Base-by-base conservation (phyloP, 2,888 invertebrate species). In the Pediacus dermestoides region DNA sequence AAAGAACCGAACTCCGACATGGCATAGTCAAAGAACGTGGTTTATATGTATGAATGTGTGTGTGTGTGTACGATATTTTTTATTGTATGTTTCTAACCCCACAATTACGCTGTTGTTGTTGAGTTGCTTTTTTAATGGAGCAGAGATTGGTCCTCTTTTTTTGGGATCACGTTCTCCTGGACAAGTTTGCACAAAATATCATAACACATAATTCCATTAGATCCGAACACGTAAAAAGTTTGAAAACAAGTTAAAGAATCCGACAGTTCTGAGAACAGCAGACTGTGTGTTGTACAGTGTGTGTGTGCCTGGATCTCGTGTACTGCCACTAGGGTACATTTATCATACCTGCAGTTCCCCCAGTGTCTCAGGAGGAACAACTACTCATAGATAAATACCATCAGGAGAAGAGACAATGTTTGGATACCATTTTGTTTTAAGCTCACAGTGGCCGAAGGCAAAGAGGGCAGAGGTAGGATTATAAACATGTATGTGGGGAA, bases 351-450 rank as follows among this genome's bases (percentile, higher is more conserved):
- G 42, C 39, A 42, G 47, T 47, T 34, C 49, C n/a, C 50, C 55
- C 45, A 37, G 34, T 42, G 43, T 44, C 51, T 46, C 48, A 30
- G n/a, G 51, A 53, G 55, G 42, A 52, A 53, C 55, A 52, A 47
- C 52, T 53, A 52, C 53, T 58, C 55, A 53, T 55, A 55, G 53
- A 53, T 58, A 56, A 60, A 57, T 51, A 56, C 58, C 57, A 55
- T 52, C 55, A 47, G 44, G 55, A 55, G 55, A 53, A 51, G 54
- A 53, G 56, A 56, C 56, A 28, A 28, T 28, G 28, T 11, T 28
- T 28, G 4, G 4, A 14, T 28, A 28, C 28, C 28, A 28, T 28
- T 28, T 28, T 18, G n/a, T n/a, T n/a, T n/a, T n/a, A n/a, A n/a
- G n/a, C n/a, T n/a, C n/a, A n/a, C n/a, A n/a, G n/a, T n/a, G n/a